Evolutionary conservation across 2,797 vertebrate genomes (phyloP), one percentile per base, ranked within the genome.

Genomic region (Notamacropus eugenii): DNA sequence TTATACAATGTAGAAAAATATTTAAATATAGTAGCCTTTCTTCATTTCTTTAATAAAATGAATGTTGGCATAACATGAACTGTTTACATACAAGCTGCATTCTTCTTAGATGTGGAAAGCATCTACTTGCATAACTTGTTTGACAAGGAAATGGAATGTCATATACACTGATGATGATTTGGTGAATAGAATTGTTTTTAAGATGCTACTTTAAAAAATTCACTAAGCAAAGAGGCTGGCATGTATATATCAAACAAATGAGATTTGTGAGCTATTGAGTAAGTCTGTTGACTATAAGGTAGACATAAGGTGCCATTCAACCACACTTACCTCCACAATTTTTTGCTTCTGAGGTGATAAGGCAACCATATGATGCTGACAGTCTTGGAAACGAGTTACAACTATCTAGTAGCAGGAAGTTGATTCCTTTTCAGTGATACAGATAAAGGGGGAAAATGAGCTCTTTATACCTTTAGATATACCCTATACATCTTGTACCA

Each of bases 61-160:
- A 29, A 3, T 82, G 29, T 92, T 96, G 96, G 97, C 97, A 96
- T 95, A 96, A 97, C 97, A 95, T 34, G 40, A 92, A 96, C 96
- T 93, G n/a, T 96, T 98, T 98, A 94, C 95, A 31, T 96, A 90
- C 52, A 96, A 97, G 96, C 58, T 90, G 4, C 58, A 98, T 97
- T 97, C 91, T 57, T 93, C 0, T 55, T 34, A 34, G 94, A 55
- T 98, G 50, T 55, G 90, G 97, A 96, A 97, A 97, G 93, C 92
- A 74, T 96, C 97, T 97, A 96, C 95, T 97, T 11, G 14, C 59
- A 40, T 97, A 96, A 95, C 96, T 94, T 95, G 95, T 98, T 97
- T 95, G 93, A 97, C 96, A 97, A 98, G 97, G 97, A 98, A 98
- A 95, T 96, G 95, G 96, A 97, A 98, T 96, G 74, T 94, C 24